These are phyloP conservation scores for Synchiropus splendidus DNA, from an alignment of 2,113 vertebrate species.

Conservation along the genomic window DNA sequence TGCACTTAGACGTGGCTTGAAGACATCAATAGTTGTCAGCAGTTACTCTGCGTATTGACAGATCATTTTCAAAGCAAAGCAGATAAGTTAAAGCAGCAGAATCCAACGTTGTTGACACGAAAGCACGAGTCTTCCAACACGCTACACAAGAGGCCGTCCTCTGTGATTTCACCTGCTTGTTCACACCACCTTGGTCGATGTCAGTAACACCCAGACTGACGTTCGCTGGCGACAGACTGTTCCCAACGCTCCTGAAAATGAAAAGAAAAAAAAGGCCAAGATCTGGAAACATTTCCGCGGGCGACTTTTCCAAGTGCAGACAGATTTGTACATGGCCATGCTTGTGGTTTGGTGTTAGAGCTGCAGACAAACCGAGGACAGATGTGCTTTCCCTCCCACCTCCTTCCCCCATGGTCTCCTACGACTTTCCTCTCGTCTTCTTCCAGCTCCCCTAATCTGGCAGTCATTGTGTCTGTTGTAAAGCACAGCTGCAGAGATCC, in stretches of 20 bases:
- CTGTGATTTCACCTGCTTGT: conserved; percentile 31
- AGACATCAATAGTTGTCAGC: no score
- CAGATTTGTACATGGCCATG: conserved; percentile 60
- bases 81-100: no score
- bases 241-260: conserved; percentile 32
- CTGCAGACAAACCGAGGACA: conserved; percentile 62
- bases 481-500: conserved; percentile 65
- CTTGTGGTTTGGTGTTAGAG: conserved; percentile 57
- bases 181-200: conserved; percentile 25
- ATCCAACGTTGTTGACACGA: no score
- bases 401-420: conserved; percentile 11
- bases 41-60: no score
- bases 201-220: conserved; percentile 33
- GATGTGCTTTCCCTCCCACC: conserved; percentile 44
- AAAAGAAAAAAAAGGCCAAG: conserved; percentile 25
- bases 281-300: conserved; percentile 57
- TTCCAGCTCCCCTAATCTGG: conserved; percentile 58
- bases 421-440: conserved; percentile 15
- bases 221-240: conserved; percentile 31
- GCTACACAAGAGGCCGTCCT: no score
- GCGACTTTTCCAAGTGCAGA: conserved; percentile 41
- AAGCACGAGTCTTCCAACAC: no score
- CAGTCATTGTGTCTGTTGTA: conserved; percentile 66
- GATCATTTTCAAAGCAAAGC: no score
- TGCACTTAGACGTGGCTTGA: no score